These are phyloP conservation scores for Drosophila neocordata DNA, from an alignment of 1,140 invertebrate species.

Conservation along the genomic window DNA sequence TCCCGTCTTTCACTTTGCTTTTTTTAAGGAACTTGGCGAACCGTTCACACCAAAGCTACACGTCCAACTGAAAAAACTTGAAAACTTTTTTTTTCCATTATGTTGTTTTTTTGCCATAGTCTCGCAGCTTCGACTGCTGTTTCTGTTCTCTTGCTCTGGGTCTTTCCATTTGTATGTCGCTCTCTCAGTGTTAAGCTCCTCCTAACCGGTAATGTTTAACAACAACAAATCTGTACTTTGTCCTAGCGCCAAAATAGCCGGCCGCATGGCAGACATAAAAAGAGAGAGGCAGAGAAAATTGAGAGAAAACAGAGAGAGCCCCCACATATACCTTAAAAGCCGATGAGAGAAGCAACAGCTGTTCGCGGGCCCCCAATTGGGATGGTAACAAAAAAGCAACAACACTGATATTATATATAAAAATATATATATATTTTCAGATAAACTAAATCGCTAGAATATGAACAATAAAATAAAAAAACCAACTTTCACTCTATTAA, in stretches of 20 bases:
- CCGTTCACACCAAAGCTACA: conserved; percentile 69
- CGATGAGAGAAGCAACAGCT: conserved; percentile 47
- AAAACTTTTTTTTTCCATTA: conserved; percentile 39
- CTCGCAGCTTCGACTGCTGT: conserved; percentile 39
- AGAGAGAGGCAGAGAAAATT: not conserved
- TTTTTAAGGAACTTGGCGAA: conserved; percentile 60
- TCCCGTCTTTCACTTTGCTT: not conserved
- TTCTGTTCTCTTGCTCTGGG: conserved; percentile 26
- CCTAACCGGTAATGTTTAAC: conserved; percentile 32
- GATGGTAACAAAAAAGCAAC: not conserved
- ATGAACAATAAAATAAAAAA: not conserved
- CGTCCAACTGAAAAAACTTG: conserved; percentile 72
- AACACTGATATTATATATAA: not conserved
- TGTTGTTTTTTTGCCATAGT: conserved; percentile 22
- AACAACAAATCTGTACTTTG: conserved; percentile 63
- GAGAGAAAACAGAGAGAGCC: conserved; percentile 3
- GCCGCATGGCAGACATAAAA: not conserved
- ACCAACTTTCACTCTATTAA: conserved; percentile 25
- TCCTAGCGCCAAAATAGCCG: conserved; percentile 43
- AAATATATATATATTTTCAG: not conserved
- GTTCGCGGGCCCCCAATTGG: conserved; percentile 33
- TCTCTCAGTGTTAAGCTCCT: conserved; percentile 13
- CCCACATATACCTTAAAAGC: not conserved
- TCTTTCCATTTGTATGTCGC: conserved; percentile 45
- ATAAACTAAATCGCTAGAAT: conserved; percentile 6